phyloP scores from a whole-genome alignment of 2,797 vertebrate genomes.

The Leptodactylus fallax region DNA sequence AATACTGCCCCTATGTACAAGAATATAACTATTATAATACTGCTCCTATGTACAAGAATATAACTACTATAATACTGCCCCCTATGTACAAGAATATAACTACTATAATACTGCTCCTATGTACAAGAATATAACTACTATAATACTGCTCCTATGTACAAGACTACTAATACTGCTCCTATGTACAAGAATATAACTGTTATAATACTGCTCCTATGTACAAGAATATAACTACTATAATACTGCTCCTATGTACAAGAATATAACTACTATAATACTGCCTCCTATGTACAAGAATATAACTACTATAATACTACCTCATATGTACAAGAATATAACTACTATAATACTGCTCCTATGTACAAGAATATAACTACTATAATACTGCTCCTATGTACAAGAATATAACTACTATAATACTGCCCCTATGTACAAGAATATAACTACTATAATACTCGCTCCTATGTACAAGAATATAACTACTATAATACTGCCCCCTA shows the following conservation, averaged over 20 bases:
- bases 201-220: background rate
- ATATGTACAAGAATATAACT: conserved; percentile 2
- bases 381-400: background rate
- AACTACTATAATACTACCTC: background rate
- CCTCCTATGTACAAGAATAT: background rate
- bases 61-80: background rate
- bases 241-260: background rate
- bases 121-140: too few relatives aligned
- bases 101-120: background rate
- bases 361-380: conserved; percentile 8
- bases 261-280: background rate
- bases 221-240: background rate
- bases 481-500: background rate
- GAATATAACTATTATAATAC: too few relatives aligned
- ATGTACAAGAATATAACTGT: too few relatives aligned
- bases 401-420: conserved; percentile 1
- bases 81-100: conserved; percentile 1
- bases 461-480: conserved; percentile 2
- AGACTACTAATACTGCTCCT: too few relatives aligned
- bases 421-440: background rate
- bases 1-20: too few relatives aligned
- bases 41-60: background rate
- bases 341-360: background rate
- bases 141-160: background rate
- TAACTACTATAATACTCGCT: background rate